Evolutionary conservation across 2,888 invertebrate species (phyloP).

Genomic region (Selenia dentaria): DNA sequence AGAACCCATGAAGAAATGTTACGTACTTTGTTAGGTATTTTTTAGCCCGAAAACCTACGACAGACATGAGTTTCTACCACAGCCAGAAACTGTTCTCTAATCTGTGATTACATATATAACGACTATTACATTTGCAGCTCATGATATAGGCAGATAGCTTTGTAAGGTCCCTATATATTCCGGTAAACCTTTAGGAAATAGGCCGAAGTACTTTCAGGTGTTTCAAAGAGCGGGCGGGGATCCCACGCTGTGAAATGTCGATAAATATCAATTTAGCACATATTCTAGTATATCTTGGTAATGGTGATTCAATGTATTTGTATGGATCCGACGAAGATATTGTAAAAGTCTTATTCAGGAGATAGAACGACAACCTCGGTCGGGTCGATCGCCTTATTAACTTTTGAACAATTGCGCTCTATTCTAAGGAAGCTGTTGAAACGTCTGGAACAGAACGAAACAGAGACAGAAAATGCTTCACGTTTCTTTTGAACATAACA

Average conservation of each 20-base stretch:
- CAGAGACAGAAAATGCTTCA: no score
- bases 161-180: no score
- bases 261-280: conserved; percentile 38
- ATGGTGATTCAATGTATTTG: conserved; percentile 26
- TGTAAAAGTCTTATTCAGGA: conserved; percentile 21
- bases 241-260: conserved; percentile 16
- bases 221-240: not conserved
- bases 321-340: conserved; percentile 18
- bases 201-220: not conserved
- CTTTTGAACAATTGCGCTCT: not conserved
- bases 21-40: no score
- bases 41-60: no score
- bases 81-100: not conserved
- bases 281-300: conserved; percentile 17
- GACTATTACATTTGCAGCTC: conserved; percentile 1
- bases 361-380: conserved; percentile 17
- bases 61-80: no score
- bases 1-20: not conserved
- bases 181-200: no score
- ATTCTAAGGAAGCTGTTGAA: conserved; percentile 1
- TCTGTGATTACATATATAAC: not conserved
- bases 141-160: conserved; percentile 3
- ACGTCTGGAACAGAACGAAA: no score
- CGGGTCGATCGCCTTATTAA: not conserved
- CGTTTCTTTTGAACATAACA: not conserved